Conservation (phyloP, 2,797 vertebrate genomes). For the Carapus acus region DNA sequence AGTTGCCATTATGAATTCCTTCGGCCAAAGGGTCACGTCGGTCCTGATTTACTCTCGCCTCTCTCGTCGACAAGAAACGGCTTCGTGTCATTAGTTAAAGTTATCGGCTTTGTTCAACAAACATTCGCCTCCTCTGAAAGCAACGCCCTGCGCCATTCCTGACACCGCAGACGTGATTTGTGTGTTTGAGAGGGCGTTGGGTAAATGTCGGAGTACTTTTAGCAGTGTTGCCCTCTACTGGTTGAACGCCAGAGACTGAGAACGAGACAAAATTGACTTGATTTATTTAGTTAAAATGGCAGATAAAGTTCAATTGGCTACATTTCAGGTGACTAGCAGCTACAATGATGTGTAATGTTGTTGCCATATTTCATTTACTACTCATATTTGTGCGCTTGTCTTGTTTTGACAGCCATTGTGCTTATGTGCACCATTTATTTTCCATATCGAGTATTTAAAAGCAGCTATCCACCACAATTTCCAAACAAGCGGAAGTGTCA, state of each 20-base stretch:
- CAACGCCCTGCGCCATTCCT: constrained; percentile 19
- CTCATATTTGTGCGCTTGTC: no score
- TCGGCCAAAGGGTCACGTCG: constrained; percentile 35
- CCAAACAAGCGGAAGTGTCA: no score
- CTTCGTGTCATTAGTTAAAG: constrained; percentile 23
- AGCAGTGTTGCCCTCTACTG: constrained; percentile 71
- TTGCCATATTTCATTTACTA: no score
- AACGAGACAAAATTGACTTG: no score
- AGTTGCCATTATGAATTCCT: constrained; percentile 31
- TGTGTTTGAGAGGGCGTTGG: constrained; percentile 22
- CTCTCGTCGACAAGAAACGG: constrained; percentile 21
- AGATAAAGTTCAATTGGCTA: no score
- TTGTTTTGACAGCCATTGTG: no score
- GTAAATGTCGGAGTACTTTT: constrained; percentile 43
- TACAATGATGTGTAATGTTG: no score
- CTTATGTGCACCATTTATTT: no score
- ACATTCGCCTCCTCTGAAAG: constrained; percentile 36
- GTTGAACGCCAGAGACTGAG: constrained; percentile 35
- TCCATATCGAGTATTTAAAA: no score
- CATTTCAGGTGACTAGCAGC: no score
- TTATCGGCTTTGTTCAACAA: constrained; percentile 29
- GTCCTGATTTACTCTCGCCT: constrained; percentile 32
- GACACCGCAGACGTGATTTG: constrained; percentile 41
- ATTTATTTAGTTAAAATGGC: no score
- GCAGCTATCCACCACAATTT: no score